Evolutionary conservation across 2,888 invertebrate species (phyloP).

Genomic region (Oscheius sp.): DNA sequence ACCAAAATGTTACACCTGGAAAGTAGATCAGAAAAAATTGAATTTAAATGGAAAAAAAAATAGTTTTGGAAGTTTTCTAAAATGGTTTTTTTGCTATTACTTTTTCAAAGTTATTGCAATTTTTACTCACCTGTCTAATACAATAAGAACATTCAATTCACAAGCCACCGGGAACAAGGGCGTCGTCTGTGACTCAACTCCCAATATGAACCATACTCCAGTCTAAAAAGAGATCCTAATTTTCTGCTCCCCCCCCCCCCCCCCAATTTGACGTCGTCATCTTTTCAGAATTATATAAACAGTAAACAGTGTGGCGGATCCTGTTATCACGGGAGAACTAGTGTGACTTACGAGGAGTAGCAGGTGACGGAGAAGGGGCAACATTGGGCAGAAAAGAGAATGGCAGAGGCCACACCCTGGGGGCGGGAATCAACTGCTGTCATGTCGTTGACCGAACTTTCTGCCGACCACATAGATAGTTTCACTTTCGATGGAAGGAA

Average conservation of each 20-base stretch:
- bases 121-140: slow-evolving; percentile 59
- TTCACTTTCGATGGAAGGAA: too few relatives aligned
- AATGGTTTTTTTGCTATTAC: not conserved
- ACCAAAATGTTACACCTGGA: too few relatives aligned
- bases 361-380: slow-evolving; percentile 18
- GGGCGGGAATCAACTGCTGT: not conserved
- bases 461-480: too few relatives aligned
- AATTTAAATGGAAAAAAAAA: too few relatives aligned
- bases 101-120: not conserved
- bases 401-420: not conserved
- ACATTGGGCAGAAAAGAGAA: not conserved
- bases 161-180: slow-evolving; percentile 66
- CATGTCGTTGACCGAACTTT: not conserved
- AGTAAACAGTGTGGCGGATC: not conserved
- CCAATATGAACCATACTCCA: not conserved
- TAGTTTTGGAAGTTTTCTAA: not conserved
- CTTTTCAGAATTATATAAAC: not conserved
- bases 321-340: not conserved
- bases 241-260: not conserved
- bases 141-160: slow-evolving; percentile 65
- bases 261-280: not conserved
- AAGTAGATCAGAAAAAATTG: too few relatives aligned
- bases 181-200: slow-evolving; percentile 48
- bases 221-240: not conserved
- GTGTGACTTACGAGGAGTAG: slow-evolving; percentile 14